Percentiles rank a stretch among this genome's conserved stretches.
phyloP scores from a whole-genome alignment of 2,888 invertebrate genomes.

The Ganaspis brasiliensis region DNA sequence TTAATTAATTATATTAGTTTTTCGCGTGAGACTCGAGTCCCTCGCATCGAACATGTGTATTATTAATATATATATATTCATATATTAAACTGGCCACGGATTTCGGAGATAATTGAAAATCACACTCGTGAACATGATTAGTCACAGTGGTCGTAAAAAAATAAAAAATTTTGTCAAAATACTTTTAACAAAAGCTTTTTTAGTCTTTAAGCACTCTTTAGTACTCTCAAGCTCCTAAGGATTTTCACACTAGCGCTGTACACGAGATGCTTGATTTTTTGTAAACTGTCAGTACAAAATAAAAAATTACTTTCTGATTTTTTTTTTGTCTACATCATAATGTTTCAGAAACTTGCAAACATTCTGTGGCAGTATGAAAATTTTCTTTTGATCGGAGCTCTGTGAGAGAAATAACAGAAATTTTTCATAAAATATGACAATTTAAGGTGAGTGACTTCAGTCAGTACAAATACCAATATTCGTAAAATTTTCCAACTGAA shows the following conservation, averaged over 20 bases:
- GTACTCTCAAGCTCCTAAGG: background rate
- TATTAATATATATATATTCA: background rate
- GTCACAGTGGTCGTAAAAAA: slow-evolving; percentile 32
- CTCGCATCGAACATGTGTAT: slow-evolving; percentile 40
- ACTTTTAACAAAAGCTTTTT: slow-evolving; percentile 4
- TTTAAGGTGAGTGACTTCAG: background rate
- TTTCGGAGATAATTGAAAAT: slow-evolving; percentile 34
- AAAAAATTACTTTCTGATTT: background rate
- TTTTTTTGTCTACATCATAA: background rate
- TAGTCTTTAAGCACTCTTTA: background rate
- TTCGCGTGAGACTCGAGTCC: slow-evolving; percentile 12
- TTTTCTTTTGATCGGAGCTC: slow-evolving; percentile 30
- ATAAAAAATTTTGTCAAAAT: slow-evolving; percentile 24
- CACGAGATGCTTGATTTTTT: background rate
- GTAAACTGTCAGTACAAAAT: background rate
- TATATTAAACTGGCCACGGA: slow-evolving; percentile 39
- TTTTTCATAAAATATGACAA: background rate
- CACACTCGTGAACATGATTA: slow-evolving; percentile 16
- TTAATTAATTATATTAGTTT: slow-evolving; percentile 32
- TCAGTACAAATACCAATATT: too few species aligned
- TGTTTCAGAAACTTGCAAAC: background rate
- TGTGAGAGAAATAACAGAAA: background rate
- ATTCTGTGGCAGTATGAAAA: background rate
- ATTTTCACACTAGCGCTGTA: slow-evolving; percentile 8
- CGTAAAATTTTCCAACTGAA: too few species aligned